Percentiles rank a stretch among this genome's conserved stretches.
Conservation (phyloP, 1,140 invertebrate species). For the Metaphire vulgaris region DNA sequence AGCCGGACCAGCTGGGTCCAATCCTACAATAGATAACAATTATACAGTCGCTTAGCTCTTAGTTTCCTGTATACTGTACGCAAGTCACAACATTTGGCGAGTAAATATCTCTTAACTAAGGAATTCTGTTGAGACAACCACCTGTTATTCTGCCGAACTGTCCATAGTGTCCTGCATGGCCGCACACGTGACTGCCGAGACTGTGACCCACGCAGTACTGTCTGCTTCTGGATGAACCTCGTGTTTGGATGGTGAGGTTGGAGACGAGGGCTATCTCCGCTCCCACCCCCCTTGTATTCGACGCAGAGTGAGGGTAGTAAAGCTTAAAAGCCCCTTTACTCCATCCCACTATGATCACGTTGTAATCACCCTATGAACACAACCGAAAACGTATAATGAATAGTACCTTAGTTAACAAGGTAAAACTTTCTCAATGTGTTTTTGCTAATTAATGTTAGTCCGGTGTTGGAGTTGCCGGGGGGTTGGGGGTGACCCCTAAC, state of each 20-base stretch:
- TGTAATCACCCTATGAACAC: constrained; percentile 40
- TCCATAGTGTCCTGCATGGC: constrained; percentile 39
- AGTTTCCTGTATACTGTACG: too few species aligned
- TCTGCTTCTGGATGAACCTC: background rate
- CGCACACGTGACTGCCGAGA: constrained; percentile 45
- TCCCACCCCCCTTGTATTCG: constrained; percentile 30
- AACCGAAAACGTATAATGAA: too few species aligned
- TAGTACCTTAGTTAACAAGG: background rate
- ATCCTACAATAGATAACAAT: constrained; percentile 36
- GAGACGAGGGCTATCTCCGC: constrained; percentile 52
- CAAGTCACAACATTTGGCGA: too few species aligned
- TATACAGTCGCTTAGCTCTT: too few species aligned
- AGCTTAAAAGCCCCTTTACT: constrained; percentile 15
- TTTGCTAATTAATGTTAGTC: background rate
- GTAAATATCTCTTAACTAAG: too few species aligned
- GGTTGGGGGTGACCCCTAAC: too few species aligned
- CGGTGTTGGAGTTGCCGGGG: too few species aligned
- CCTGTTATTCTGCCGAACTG: constrained; percentile 70
- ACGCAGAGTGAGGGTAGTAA: constrained; percentile 53
- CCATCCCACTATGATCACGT: constrained; percentile 64
- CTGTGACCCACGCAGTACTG: constrained; percentile 48
- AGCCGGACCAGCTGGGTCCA: constrained; percentile 42
- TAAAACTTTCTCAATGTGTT: background rate
- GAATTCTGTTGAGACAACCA: too few species aligned
- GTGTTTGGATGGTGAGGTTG: constrained; percentile 12